Evolutionary conservation across 2,797 vertebrate species (phyloP).

Genomic region (Philypnodon macrostomus): DNA sequence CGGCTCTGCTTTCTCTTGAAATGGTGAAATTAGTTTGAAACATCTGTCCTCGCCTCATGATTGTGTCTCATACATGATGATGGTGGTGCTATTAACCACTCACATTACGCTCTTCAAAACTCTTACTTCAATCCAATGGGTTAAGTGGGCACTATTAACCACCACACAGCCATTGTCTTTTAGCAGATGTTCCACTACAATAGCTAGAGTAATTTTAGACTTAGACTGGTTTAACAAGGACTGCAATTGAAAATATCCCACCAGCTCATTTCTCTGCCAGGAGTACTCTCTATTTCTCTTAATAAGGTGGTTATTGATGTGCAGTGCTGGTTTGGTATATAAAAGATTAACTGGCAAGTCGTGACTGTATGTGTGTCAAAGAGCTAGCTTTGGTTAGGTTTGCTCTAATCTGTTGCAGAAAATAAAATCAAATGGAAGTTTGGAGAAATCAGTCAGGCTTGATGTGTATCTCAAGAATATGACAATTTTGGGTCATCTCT

Average conservation of each 20-base stretch:
- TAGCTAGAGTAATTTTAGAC: conserved; percentile 18
- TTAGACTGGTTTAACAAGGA: conserved; percentile 5
- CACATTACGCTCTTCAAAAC: conserved; percentile 55
- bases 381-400: neutral
- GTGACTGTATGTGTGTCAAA: neutral
- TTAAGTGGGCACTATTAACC: conserved; percentile 44
- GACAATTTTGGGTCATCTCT: no score
- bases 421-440: no score
- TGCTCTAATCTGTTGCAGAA: neutral
- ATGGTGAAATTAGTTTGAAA: conserved; percentile 29
- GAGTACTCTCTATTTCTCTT: conserved; percentile 16
- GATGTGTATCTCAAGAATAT: no score
- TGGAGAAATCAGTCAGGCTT: no score
- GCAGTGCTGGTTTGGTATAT: neutral
- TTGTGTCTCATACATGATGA: conserved; percentile 31
- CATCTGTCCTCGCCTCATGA: conserved; percentile 20
- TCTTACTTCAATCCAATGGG: conserved; percentile 30
- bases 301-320: conserved; percentile 10
- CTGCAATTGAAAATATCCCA: conserved; percentile 17
- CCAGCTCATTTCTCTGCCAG: conserved; percentile 20
- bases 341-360: neutral
- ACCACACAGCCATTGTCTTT: conserved; percentile 38
- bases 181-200: conserved; percentile 42
- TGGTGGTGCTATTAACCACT: conserved; percentile 24
- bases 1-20: conserved; percentile 28